phyloP scores from a whole-genome alignment of 2,797 vertebrate genomes.

The Sphaeramia orbicularis region DNA sequence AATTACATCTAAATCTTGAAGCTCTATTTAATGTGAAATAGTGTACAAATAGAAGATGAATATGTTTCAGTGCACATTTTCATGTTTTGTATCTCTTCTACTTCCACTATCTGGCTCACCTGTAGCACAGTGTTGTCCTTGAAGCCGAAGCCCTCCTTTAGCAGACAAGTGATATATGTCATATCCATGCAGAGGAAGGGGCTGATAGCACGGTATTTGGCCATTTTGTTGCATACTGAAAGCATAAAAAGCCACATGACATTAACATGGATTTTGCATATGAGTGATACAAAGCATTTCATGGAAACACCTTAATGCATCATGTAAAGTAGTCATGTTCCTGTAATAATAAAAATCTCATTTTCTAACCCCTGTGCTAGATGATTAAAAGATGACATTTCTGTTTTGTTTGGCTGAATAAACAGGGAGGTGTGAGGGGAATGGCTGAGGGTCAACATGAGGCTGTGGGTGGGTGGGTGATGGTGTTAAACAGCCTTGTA shows the following conservation, averaged over 20 bases:
- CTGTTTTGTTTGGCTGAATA: slow-evolving; percentile 67
- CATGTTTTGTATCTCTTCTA: background rate
- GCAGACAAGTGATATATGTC: slow-evolving; percentile 95
- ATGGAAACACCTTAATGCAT: slow-evolving; percentile 11
- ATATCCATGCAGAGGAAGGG: slow-evolving; percentile 99
- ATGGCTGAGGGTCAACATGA: slow-evolving; percentile 66
- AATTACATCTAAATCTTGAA: too few relatives aligned
- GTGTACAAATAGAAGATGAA: background rate
- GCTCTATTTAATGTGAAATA: slow-evolving; percentile 3
- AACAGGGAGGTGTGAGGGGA: slow-evolving; percentile 70
- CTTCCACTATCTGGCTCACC: slow-evolving; percentile 79
- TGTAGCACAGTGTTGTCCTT: slow-evolving; percentile 92
- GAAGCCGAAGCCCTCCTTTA: slow-evolving; percentile 98
- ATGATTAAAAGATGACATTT: slow-evolving; percentile 68
- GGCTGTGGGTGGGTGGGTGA: slow-evolving; percentile 72
- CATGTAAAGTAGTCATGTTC: background rate
- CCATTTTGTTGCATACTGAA: slow-evolving; percentile 95
- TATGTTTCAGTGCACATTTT: slow-evolving; percentile 7
- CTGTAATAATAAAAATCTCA: background rate
- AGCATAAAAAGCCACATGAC: slow-evolving; percentile 49
- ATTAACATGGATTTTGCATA: slow-evolving; percentile 34
- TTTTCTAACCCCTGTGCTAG: slow-evolving; percentile 60
- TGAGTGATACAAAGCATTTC: slow-evolving; percentile 9
- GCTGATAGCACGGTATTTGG: slow-evolving; percentile 91
- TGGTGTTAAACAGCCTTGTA: slow-evolving; percentile 50